phyloP scores from a whole-genome alignment of 2,888 invertebrate species.

The Lypha dubia region DNA sequence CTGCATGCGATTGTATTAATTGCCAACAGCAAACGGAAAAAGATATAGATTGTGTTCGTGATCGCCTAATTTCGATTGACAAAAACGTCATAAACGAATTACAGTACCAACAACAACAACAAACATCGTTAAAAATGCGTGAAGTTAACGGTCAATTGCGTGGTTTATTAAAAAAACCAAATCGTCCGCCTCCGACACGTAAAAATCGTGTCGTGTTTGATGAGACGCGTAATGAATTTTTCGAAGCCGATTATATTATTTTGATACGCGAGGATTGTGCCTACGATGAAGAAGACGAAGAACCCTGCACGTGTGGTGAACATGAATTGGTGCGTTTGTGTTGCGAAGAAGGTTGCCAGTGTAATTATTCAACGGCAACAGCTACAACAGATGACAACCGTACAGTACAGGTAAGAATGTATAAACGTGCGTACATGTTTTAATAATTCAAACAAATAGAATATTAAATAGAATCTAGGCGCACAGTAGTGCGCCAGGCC shows the following conservation, averaged over 20 bases:
- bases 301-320: conserved; percentile 89
- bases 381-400: conserved; percentile 76
- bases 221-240: conserved; percentile 94
- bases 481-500: too few relatives aligned
- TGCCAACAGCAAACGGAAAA: conserved; percentile 58
- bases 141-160: conserved; percentile 83
- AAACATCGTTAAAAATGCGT: conserved; percentile 80
- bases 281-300: conserved; percentile 91
- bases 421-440: neutral
- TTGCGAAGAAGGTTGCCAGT: conserved; percentile 88
- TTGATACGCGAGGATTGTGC: conserved; percentile 94
- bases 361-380: conserved; percentile 82
- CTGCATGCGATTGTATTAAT: conserved; percentile 62
- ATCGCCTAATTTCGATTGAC: conserved; percentile 14
- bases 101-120: conserved; percentile 9
- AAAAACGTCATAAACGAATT: conserved; percentile 47
- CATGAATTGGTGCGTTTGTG: conserved; percentile 87
- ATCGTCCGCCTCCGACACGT: conserved; percentile 86
- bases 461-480: too few relatives aligned
- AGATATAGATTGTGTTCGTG: conserved; percentile 35
- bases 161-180: conserved; percentile 89
- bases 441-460: too few relatives aligned
- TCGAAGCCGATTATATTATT: conserved; percentile 96
- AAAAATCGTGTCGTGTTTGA: conserved; percentile 94
- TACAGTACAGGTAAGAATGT: conserved; percentile 82